Base-by-base conservation (phyloP, 2,113 vertebrate genomes). In the Perognathus longimembris region DNA sequence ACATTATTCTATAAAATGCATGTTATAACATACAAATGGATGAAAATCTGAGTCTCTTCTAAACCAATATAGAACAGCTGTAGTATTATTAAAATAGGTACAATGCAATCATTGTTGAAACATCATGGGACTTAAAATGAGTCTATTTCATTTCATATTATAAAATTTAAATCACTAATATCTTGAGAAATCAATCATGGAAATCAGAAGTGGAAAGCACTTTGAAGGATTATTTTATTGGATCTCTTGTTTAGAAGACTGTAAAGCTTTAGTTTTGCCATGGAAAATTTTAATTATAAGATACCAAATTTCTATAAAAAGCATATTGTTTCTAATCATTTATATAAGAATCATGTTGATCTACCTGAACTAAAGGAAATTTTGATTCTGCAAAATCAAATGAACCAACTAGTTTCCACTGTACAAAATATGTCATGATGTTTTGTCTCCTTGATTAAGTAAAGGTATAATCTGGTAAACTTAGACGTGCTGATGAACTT, bases 41-140 rank as follows among this genome's bases (percentile, higher is more conserved):
- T 59, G 76, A 30, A 84, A 89, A 1, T 75, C 40, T 85, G 28
- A 88, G 66, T 84, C 74, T 30, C 69, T 89, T 85, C 94, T 71
- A 90, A 91, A 69, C 71, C 4, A 3, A 88, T 87, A 28, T 45
- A 59, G 70, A 61, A 69, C 15, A 42, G 26, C 34, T 66, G 22
- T 9, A 69, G 3, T 64, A 20, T 28, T 88, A 0, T 66, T 63
- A 85, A 92, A 34, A 14, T 85, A 17, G 3, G 6, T 73, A 92
- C 69, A 77, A 93, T 76, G 2, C 73, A 18, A 4, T 83, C 20
- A 81, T 69, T 82, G 71, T 24, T 92, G 38, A 89, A 95, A 92
- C 30, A 61, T 34, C 69, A 74, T 77, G 57, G 12, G 54, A 42
- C 7, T 59, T 21, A 90, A 76, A 73, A 86, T 90, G 42, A 73